Conservation (phyloP, 2,888 invertebrate genomes). For the Lydus trimaculatus region DNA sequence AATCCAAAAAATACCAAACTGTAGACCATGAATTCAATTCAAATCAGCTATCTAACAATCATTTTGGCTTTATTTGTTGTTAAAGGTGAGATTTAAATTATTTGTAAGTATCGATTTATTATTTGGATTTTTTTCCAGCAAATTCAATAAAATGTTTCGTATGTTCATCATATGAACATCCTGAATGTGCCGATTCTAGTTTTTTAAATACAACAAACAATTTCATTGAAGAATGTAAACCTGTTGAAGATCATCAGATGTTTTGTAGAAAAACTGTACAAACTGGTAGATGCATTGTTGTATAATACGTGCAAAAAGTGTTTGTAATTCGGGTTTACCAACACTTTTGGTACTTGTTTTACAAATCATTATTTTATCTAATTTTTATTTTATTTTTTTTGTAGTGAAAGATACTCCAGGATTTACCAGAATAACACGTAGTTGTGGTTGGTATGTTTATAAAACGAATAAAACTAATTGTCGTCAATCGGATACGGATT, state of each 20-base stretch:
- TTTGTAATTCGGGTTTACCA: too few species aligned
- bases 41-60: not conserved
- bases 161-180: slow-evolving; percentile 22
- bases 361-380: too few species aligned
- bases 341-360: too few species aligned
- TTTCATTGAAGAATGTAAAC: slow-evolving; percentile 20
- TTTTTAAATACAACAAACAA: slow-evolving; percentile 15
- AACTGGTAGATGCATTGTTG: not conserved
- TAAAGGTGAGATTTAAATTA: not conserved
- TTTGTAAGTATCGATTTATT: not conserved
- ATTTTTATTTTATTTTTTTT: not conserved
- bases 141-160: slow-evolving; percentile 23
- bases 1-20: not conserved
- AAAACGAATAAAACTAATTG: slow-evolving; percentile 56
- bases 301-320: not conserved
- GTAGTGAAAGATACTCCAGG: not conserved
- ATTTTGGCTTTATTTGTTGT: not conserved
- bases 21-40: not conserved
- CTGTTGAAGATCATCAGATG: slow-evolving; percentile 9
- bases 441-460: slow-evolving; percentile 65
- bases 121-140: not conserved
- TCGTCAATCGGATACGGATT: slow-evolving; percentile 69
- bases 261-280: slow-evolving; percentile 29
- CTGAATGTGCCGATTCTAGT: slow-evolving; percentile 18
- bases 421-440: slow-evolving; percentile 18